phyloP scores from a whole-genome alignment of 23 tunicate species.

The Ciona savignyi region DNA sequence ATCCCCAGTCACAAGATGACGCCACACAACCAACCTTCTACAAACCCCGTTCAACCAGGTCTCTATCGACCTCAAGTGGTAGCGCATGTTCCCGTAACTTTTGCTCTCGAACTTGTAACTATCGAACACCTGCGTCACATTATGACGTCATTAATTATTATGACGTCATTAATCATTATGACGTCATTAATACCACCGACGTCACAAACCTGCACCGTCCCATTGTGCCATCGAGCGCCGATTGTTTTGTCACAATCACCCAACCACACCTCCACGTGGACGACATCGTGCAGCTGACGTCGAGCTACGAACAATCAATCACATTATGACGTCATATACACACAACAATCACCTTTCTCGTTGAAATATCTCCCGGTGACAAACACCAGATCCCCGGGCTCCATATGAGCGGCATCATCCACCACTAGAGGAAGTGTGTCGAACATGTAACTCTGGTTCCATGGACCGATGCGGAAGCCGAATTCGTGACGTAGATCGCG shows the following conservation, averaged over 20 bases:
- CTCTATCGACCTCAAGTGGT: constrained; percentile 69
- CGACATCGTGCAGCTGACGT: constrained; percentile 42
- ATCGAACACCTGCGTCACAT: constrained; percentile 46
- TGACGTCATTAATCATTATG: too few species aligned
- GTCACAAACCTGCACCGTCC: constrained; percentile 53
- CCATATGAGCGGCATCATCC: constrained; percentile 30
- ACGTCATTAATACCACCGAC: too few species aligned
- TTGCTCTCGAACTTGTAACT: constrained; percentile 56
- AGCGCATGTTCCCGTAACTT: constrained; percentile 58
- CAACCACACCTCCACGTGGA: constrained; percentile 74
- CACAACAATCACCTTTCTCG: constrained; percentile 12
- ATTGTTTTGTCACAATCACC: constrained; percentile 68
- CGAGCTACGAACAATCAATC: constrained; percentile 15
- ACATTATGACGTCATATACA: not conserved
- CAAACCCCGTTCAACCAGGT: constrained; percentile 64
- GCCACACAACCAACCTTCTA: too few species aligned
- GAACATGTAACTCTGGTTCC: constrained; percentile 83
- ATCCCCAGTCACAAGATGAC: too few species aligned
- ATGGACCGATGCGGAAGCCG: constrained; percentile 64
- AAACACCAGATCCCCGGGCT: constrained; percentile 73
- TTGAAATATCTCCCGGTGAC: constrained; percentile 56
- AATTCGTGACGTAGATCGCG: constrained; percentile 53
- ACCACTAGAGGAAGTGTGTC: constrained; percentile 61
- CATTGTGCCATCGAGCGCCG: constrained; percentile 82
- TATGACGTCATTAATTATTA: not conserved